Base-by-base conservation (phyloP, 2,113 vertebrate species). In the Cryptomyrus ogoouensis region DNA sequence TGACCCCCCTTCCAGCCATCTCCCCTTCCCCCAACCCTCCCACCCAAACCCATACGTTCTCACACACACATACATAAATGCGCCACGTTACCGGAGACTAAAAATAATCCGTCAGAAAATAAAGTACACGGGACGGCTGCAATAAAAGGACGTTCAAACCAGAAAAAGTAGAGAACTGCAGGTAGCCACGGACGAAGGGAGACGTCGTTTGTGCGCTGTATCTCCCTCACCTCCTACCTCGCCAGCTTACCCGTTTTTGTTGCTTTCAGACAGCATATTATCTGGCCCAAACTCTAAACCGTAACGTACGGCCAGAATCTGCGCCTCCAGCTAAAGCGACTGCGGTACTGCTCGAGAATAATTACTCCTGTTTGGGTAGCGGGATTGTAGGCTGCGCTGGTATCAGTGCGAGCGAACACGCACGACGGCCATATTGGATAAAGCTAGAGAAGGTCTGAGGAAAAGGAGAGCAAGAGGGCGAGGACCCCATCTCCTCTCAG, bases 221-320 rank as follows among this genome's bases (percentile, higher is more conserved):
- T 39, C 46, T 86, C 84, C 4, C 35, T 89, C 39, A 80, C 47
- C 88, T 84, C 91, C 62, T 91, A 91, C 58, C 86, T 88, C 85
- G 83, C 90, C 56, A 88, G 93, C 94, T 96, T 96, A 96, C 96
- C 96, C 95, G 95, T 95, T 96, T 95, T 96, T 96, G 96, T 96
- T 95, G 94, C 95, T 95, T 94, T 96, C 96, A 88, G 95, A 96
- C 92, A 96, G 94, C 96, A 96, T 96, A 53, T 91, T 92, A 84
- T 92, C 93, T 92, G 93, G 92, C 91, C 93, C 83, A 87, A 91
- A 92, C 88, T 89, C 86, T 89, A 85, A 89, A 53, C 42, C 88
- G 74, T 42, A 89, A 90, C 91, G 83, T 92, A 56, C 80, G 42
- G 56, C 85, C 89, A 80, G 77, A 39, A 62, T 77, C n/a, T 70